These are phyloP conservation scores for Siniperca knerii DNA, from an alignment of 2,113 vertebrate species.

Conservation along the genomic window DNA sequence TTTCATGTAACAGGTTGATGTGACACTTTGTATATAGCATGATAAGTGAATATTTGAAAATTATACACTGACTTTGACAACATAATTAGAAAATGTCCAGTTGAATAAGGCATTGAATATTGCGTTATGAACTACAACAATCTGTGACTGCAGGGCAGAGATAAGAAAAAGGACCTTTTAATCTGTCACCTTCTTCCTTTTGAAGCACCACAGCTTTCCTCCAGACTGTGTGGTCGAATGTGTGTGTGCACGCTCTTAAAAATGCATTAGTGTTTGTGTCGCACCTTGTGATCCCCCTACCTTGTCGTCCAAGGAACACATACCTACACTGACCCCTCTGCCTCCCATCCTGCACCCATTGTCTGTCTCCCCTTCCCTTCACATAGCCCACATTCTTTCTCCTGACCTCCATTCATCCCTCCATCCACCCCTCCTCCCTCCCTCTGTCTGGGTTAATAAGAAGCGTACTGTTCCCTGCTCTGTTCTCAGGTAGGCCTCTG, in stretches of 20 bases:
- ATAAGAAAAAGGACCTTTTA: slow-evolving; percentile 4
- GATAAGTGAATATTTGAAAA: neutral
- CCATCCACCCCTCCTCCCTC: slow-evolving; percentile 42
- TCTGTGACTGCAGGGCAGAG: slow-evolving; percentile 3
- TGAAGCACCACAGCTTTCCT: neutral
- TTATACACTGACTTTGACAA: neutral
- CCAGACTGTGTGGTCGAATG: neutral
- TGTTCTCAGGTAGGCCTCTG: slow-evolving; percentile 67
- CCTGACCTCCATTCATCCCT: slow-evolving; percentile 77
- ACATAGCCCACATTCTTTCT: slow-evolving; percentile 82
- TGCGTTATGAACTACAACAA: neutral
- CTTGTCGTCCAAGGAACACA: slow-evolving; percentile 45
- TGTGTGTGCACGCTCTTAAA: neutral
- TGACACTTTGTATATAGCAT: neutral
- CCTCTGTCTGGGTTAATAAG: slow-evolving; percentile 72
- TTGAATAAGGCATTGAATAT: neutral
- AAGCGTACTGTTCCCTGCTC: slow-evolving; percentile 76
- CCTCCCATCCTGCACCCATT: slow-evolving; percentile 27
- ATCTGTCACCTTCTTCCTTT: slow-evolving; percentile 15
- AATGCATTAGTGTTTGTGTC: neutral
- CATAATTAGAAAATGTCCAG: neutral
- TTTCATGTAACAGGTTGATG: neutral
- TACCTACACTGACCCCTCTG: slow-evolving; percentile 62
- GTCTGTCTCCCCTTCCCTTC: slow-evolving; percentile 49
- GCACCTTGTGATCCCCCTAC: slow-evolving; percentile 37